Evolutionary conservation across 2,888 invertebrate species (phyloP).

Genomic region (Abrostola triplasia): DNA sequence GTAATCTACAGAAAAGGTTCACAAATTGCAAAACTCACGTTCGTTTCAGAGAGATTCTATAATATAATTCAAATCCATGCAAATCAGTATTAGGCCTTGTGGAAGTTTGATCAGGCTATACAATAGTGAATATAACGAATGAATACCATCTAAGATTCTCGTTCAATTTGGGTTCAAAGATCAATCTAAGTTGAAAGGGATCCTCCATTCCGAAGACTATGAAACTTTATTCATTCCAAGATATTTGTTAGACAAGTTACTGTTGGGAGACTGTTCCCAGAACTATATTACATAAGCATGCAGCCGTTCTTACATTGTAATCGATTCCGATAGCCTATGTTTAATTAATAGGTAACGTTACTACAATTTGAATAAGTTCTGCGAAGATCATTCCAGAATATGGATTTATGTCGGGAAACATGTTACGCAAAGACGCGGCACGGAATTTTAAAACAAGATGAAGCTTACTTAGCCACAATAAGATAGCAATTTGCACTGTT

Average conservation of each 20-base stretch:
- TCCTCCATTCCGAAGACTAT: conserved; percentile 32
- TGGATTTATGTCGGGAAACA: neutral
- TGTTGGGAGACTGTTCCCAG: conserved; percentile 17
- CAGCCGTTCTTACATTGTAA: conserved; percentile 37
- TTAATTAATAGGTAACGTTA: conserved; percentile 35
- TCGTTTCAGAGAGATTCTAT: too few relatives aligned
- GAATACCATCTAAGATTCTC: conserved; percentile 3
- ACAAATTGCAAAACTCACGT: too few relatives aligned
- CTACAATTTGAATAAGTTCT: conserved; percentile 26
- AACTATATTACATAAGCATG: conserved; percentile 18
- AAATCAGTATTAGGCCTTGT: too few relatives aligned
- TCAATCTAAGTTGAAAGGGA: conserved; percentile 21
- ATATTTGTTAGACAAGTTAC: conserved; percentile 22
- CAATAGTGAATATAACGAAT: too few relatives aligned
- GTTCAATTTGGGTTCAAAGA: conserved; percentile 25
- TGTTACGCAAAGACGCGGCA: too few relatives aligned
- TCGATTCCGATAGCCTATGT: conserved; percentile 35
- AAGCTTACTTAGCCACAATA: too few relatives aligned
- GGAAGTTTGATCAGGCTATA: too few relatives aligned
- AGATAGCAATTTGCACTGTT: too few relatives aligned
- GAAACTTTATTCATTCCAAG: conserved; percentile 28
- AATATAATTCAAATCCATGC: too few relatives aligned
- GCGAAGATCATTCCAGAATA: conserved; percentile 11
- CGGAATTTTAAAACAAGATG: too few relatives aligned
- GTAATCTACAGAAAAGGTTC: too few relatives aligned